Conservation (phyloP, 2,888 invertebrate species). For the Drosophila borborema region DNA sequence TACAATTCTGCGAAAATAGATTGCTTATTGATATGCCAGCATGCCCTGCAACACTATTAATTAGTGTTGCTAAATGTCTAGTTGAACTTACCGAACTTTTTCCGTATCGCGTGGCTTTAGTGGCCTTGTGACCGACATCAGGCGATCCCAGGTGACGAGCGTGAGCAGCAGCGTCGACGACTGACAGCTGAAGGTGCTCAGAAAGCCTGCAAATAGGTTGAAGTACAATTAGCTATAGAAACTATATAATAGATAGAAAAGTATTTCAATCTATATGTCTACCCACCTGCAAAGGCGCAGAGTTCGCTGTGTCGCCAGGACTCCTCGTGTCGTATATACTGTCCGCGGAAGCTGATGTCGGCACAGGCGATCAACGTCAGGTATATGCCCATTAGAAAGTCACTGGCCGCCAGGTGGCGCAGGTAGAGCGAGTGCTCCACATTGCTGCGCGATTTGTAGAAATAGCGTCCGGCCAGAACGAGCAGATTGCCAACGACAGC, state of each 20-base stretch:
- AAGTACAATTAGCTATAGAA: background rate
- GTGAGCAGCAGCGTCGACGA: constrained; percentile 87
- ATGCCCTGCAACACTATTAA: background rate
- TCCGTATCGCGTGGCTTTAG: constrained; percentile 84
- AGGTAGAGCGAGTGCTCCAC: constrained; percentile 88
- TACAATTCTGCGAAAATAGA: constrained; percentile 84
- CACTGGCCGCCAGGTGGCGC: constrained; percentile 88
- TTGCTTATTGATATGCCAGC: background rate
- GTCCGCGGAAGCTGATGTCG: constrained; percentile 86
- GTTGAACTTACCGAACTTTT: constrained; percentile 64
- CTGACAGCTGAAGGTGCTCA: constrained; percentile 88
- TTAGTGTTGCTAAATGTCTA: background rate
- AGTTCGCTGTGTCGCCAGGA: constrained; percentile 87
- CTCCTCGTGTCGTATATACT: constrained; percentile 87
- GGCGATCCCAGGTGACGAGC: constrained; percentile 88
- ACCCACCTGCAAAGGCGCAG: constrained; percentile 87
- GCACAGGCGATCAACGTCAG: constrained; percentile 87
- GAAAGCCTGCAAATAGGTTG: constrained; percentile 85
- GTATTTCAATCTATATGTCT: too few relatives aligned
- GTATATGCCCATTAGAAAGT: constrained; percentile 88
- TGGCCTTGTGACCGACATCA: constrained; percentile 87
- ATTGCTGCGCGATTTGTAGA: constrained; percentile 86
- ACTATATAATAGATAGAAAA: background rate
- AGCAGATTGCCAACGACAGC: constrained; percentile 87
- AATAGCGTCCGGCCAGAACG: constrained; percentile 86